Evolutionary conservation across 1,140 invertebrate species (phyloP).

Genomic region (Vanessa atalanta): DNA sequence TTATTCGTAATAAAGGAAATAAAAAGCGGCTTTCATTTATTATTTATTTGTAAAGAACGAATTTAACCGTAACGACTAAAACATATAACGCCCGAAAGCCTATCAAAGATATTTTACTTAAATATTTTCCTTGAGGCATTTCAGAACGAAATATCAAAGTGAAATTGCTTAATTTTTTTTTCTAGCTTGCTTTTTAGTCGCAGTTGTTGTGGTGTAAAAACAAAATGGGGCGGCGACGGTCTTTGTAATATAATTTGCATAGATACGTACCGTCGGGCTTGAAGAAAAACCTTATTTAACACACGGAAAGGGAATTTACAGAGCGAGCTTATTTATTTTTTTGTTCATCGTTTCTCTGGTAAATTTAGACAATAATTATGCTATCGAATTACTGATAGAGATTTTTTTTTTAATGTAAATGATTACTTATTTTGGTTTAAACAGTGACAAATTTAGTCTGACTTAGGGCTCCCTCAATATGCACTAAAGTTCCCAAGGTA

Average conservation of each 20-base stretch:
- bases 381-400: too few species aligned
- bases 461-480: too few species aligned
- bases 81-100: too few species aligned
- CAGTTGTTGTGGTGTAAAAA: constrained; percentile 42
- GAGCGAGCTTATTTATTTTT: neutral
- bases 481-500: too few species aligned
- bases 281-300: constrained; percentile 46
- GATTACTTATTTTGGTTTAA: too few species aligned
- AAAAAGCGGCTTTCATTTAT: too few species aligned
- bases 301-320: constrained; percentile 23
- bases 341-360: neutral
- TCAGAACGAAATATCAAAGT: constrained; percentile 18
- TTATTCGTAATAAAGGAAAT: too few species aligned
- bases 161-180: constrained; percentile 36
- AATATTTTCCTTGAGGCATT: constrained; percentile 4
- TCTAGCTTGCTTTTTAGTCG: constrained; percentile 13
- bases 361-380: too few species aligned
- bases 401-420: too few species aligned
- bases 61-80: too few species aligned
- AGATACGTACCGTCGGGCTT: constrained; percentile 47
- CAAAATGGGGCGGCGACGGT: constrained; percentile 34
- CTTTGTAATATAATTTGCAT: constrained; percentile 58
- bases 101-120: neutral
- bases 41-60: too few species aligned
- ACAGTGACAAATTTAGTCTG: too few species aligned